Evolutionary conservation across 2,113 vertebrate species (phyloP).

Genomic region (Sturnira hondurensis): DNA sequence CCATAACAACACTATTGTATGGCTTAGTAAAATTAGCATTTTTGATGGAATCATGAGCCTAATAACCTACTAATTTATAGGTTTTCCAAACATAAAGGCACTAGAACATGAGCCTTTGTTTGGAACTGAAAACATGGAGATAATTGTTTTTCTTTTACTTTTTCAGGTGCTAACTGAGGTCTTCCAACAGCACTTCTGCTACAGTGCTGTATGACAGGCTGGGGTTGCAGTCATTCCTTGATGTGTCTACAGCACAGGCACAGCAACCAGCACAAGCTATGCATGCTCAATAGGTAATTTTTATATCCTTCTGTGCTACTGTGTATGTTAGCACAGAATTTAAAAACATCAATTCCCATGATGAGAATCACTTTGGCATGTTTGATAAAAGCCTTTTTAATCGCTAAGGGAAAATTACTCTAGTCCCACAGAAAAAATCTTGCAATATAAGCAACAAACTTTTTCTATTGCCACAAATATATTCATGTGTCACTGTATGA

Average conservation of each 20-base stretch:
- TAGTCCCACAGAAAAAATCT: neutral
- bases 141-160: slow-evolving; percentile 41
- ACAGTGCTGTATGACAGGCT: slow-evolving; percentile 39
- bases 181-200: slow-evolving; percentile 48
- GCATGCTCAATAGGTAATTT: neutral
- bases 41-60: neutral
- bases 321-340: neutral
- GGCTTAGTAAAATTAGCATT: slow-evolving; percentile 32
- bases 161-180: slow-evolving; percentile 16
- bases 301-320: neutral
- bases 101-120: neutral
- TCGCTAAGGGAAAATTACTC: neutral
- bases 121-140: neutral
- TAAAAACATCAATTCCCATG: neutral
- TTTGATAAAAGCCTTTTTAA: neutral
- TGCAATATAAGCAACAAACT: slow-evolving; percentile 20
- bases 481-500: neutral
- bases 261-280: neutral
- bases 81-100: slow-evolving; percentile 34
- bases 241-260: neutral
- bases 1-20: slow-evolving; percentile 58
- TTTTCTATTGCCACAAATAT: slow-evolving; percentile 23
- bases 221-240: neutral
- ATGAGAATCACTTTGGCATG: neutral
- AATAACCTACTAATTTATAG: slow-evolving; percentile 24